A percentile compares a stretch with the other conserved stretches of the same genome.
phyloP scores from a whole-genome alignment of 2,113 vertebrate genomes.

The Pongo abelii region DNA sequence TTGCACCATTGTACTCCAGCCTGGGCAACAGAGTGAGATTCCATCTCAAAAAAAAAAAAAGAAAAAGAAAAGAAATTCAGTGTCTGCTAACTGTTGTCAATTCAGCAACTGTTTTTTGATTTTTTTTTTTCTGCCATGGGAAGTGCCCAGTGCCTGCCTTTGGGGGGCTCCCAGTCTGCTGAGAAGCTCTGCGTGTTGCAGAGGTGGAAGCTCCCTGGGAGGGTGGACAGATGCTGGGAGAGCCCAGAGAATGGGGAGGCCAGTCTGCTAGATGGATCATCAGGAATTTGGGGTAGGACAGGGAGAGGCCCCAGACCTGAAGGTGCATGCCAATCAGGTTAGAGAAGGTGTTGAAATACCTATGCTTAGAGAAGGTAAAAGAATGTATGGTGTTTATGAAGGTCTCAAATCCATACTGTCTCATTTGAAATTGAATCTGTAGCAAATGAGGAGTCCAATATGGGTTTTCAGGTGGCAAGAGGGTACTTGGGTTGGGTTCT shows the following conservation, averaged over 20 bases:
- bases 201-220: background rate
- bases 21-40: too few relatives aligned
- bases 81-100: background rate
- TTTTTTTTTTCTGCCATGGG: background rate
- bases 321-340: background rate
- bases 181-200: too few relatives aligned
- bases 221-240: background rate
- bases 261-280: background rate
- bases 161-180: background rate
- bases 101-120: background rate
- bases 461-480: background rate
- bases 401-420: background rate
- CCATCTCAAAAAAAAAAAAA: background rate
- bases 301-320: background rate
- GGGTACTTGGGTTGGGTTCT: background rate
- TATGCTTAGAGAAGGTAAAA: background rate
- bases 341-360: background rate
- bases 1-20: too few relatives aligned
- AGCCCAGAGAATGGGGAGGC: background rate
- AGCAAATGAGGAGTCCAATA: background rate
- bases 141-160: background rate
- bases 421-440: background rate
- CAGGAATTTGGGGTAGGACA: background rate
- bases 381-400: accelerated
- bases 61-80: background rate